Evolutionary conservation across 2,888 invertebrate genomes (phyloP).

Genomic region (Drosophila peninsularis): DNA sequence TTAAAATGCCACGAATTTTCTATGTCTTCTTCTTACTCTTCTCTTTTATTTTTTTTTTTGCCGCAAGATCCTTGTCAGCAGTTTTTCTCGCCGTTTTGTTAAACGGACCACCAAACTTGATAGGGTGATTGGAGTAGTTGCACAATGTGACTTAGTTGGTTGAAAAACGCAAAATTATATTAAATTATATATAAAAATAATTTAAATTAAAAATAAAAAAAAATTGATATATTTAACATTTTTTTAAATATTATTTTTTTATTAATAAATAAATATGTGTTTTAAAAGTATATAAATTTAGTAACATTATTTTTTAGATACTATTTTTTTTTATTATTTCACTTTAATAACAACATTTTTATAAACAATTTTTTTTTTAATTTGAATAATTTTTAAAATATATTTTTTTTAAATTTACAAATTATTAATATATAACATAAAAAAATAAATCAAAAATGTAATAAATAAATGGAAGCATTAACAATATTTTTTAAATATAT

Average conservation of each 20-base stretch:
- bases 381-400: no score
- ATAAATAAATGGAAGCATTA: no score
- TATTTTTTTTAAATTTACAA: no score
- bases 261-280: no score
- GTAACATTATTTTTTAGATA: no score
- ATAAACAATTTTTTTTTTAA: not conserved
- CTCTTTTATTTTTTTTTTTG: slow-evolving; percentile 13
- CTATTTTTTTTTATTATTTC: no score
- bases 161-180: not conserved
- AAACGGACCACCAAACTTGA: slow-evolving; percentile 12
- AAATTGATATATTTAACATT: not conserved
- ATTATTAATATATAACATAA: not conserved
- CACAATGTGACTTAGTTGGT: slow-evolving; percentile 15
- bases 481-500: no score
- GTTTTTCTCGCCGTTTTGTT: slow-evolving; percentile 35
- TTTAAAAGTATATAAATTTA: no score
- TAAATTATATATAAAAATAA: not conserved
- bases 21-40: slow-evolving; percentile 31
- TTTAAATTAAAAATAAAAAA: not conserved
- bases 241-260: no score
- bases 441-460: no score
- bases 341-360: no score
- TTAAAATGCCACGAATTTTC: slow-evolving; percentile 69
- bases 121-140: slow-evolving; percentile 18
- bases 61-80: slow-evolving; percentile 67